phyloP scores from a whole-genome alignment of 64 coral and sea anemone species.

The Anthopleura sola region DNA sequence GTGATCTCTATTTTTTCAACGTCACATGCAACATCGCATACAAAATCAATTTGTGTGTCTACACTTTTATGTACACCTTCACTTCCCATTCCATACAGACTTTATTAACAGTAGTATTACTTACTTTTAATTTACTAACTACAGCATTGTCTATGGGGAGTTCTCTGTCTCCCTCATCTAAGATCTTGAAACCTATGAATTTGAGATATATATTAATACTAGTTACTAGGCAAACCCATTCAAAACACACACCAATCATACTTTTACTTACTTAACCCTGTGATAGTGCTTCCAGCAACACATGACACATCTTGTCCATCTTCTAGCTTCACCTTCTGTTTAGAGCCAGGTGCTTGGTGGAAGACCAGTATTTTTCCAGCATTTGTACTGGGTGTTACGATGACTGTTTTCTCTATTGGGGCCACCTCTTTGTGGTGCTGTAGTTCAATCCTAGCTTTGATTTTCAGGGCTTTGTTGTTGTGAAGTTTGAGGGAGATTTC shows the following conservation, averaged over 20 bases:
- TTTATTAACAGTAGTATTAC: not conserved
- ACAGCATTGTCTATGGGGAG: conserved; percentile 67
- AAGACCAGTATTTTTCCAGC: conserved; percentile 69
- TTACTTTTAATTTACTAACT: conserved; percentile 74
- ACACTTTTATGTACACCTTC: no score
- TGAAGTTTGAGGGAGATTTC: conserved; percentile 66
- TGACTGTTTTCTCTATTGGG: conserved; percentile 66
- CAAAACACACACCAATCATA: no score
- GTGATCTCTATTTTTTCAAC: no score
- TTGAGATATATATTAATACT: not conserved
- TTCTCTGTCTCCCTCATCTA: conserved; percentile 89
- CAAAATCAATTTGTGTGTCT: no score
- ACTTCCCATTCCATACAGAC: no score
- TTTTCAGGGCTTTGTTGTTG: conserved; percentile 46
- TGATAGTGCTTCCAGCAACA: conserved; percentile 55
- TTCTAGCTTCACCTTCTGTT: conserved; percentile 42
- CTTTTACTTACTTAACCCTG: conserved; percentile 83
- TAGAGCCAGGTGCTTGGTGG: conserved; percentile 32
- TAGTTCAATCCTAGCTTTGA: conserved; percentile 94
- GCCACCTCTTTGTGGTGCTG: conserved; percentile 94
- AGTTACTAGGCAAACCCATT: no score
- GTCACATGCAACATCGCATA: no score
- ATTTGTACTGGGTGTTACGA: conserved; percentile 71
- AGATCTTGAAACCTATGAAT: conserved; percentile 69
- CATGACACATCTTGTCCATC: conserved; percentile 85